A percentile compares a stretch with the other conserved stretches of the same genome.
phyloP scores from a whole-genome alignment of 2,888 invertebrate species.

The Magallana nippona region DNA sequence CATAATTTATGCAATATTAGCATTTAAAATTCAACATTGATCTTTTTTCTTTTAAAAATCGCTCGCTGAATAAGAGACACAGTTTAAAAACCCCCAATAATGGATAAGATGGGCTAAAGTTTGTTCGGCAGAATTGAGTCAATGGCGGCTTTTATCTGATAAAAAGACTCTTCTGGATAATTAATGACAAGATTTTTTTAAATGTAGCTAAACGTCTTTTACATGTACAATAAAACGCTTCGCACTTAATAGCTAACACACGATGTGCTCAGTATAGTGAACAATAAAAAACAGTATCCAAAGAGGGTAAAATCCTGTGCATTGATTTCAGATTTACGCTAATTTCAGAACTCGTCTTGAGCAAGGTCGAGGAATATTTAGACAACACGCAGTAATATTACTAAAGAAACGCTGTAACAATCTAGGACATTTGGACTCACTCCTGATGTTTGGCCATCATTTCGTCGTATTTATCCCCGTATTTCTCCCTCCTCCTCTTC shows the following conservation, averaged over 20 bases:
- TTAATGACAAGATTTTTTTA: conserved; percentile 18
- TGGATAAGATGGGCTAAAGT: conserved; percentile 25
- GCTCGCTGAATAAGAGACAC: background rate
- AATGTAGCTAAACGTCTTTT: background rate
- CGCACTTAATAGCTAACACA: background rate
- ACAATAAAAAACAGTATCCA: too few relatives aligned
- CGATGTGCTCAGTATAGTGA: background rate
- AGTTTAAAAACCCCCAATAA: background rate
- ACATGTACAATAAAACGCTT: background rate
- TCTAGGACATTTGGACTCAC: conserved; percentile 62
- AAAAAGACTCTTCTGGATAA: background rate
- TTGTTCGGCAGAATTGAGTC: conserved; percentile 25
- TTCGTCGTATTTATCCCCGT: conserved; percentile 79
- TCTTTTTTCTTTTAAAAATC: background rate
- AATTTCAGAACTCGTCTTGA: too few relatives aligned
- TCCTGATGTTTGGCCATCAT: conserved; percentile 76
- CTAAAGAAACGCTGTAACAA: background rate
- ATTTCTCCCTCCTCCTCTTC: conserved; percentile 75
- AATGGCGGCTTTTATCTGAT: background rate
- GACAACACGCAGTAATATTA: too few relatives aligned
- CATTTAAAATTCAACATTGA: background rate
- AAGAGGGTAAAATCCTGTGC: too few relatives aligned
- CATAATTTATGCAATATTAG: conserved; percentile 11
- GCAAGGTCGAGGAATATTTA: too few relatives aligned
- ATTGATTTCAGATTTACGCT: too few relatives aligned